Conservation (phyloP, 2,113 vertebrate species). For the Zapus hudsonius region DNA sequence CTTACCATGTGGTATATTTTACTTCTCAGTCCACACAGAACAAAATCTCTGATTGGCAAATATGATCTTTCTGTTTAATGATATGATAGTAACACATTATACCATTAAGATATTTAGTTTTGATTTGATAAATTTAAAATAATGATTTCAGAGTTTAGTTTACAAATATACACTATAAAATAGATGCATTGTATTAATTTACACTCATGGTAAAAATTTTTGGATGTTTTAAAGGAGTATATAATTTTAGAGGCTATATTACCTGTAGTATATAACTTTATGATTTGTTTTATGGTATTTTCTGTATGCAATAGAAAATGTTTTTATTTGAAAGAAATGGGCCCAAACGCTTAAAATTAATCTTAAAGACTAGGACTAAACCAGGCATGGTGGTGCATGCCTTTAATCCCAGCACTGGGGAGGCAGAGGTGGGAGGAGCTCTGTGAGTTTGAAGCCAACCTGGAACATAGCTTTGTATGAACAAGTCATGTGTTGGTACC, state of each 20-base stretch:
- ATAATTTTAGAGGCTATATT: neutral
- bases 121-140: neutral
- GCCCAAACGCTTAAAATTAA: neutral
- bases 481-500: no score
- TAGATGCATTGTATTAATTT: neutral
- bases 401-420: no score
- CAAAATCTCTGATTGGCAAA: neutral
- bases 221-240: neutral
- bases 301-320: neutral
- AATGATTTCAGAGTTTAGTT: neutral
- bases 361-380: neutral
- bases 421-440: no score
- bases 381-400: no score
- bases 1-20: neutral
- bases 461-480: no score
- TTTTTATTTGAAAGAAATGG: neutral
- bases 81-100: neutral
- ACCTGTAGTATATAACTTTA: neutral
- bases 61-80: neutral
- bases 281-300: neutral
- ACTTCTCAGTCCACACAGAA: neutral
- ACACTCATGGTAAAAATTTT: neutral
- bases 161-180: neutral
- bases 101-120: neutral
- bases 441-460: no score